Evolutionary conservation across 2,113 vertebrate genomes (phyloP).

Genomic region (Gasterosteus nipponicus): DNA sequence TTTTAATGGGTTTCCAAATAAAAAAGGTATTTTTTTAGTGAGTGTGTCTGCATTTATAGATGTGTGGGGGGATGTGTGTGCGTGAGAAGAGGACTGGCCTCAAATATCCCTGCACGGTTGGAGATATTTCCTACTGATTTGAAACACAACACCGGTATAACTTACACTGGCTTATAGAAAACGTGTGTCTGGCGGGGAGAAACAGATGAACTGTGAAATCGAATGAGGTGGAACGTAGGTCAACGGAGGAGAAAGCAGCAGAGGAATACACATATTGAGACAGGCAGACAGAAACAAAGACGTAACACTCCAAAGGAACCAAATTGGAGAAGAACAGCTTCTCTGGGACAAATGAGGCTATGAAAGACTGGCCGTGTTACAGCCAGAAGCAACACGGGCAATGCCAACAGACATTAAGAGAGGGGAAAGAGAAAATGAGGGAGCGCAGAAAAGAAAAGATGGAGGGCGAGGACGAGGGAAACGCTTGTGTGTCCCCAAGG

Average conservation of each 20-base stretch:
- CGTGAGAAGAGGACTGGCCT: slow-evolving; percentile 35
- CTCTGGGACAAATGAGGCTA: slow-evolving; percentile 46
- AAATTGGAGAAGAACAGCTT: slow-evolving; percentile 9
- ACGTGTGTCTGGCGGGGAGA: slow-evolving; percentile 24
- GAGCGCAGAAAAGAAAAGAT: slow-evolving; percentile 14
- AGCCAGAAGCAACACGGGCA: slow-evolving; percentile 37
- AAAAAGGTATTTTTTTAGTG: slow-evolving; percentile 18
- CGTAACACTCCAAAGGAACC: slow-evolving; percentile 31
- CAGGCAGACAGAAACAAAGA: slow-evolving; percentile 27
- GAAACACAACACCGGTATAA: slow-evolving; percentile 62
- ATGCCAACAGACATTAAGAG: slow-evolving; percentile 18
- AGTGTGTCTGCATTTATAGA: background rate
- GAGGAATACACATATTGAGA: slow-evolving; percentile 29
- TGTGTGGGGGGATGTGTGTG: slow-evolving; percentile 5
- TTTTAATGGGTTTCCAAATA: slow-evolving; percentile 7
- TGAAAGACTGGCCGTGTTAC: slow-evolving; percentile 2
- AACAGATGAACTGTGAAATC: slow-evolving; percentile 52
- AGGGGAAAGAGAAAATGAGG: slow-evolving; percentile 2
- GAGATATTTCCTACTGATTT: slow-evolving; percentile 74
- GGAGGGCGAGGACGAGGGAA: slow-evolving; percentile 2
- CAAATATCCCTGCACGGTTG: slow-evolving; percentile 68
- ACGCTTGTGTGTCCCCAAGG: slow-evolving; percentile 26
- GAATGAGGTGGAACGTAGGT: slow-evolving; percentile 12
- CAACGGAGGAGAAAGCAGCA: background rate
- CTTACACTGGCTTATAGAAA: slow-evolving; percentile 33